Evolutionary conservation across 2,888 invertebrate genomes (phyloP), one percentile per base, ranked within the genome.

Genomic region (Coremacera marginata): DNA sequence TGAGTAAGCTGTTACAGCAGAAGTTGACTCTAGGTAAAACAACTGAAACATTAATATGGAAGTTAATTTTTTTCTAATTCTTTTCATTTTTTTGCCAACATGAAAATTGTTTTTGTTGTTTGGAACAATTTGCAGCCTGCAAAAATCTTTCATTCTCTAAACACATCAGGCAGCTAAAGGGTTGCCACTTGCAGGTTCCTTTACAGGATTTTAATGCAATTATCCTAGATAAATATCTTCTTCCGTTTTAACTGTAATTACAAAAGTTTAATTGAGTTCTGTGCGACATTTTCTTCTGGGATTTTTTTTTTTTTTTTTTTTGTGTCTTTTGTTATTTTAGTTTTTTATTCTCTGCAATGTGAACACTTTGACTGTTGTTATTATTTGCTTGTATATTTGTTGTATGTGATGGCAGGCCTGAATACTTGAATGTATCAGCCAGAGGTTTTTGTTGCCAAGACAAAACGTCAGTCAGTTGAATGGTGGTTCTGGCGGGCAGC

Each of bases 261-360:
- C 87, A 88, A 88, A 88, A 88, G 88, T 88, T 88, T 88, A 88
- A 88, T 88, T 88, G 88, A 87, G 87, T 88, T 88, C 88, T 86
- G 82, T 82, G 83, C 81, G 79, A 72, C 76, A 75, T 78, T 82
- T 76, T 82, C 80, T 82, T 82, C 82, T 75, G 75, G 78, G 72
- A 14, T 62, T 55, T 52, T 62, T 55, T 60, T 49, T 72, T 63
- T 16, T 57, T 25, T 16, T 75, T 44, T 75, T 76, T 75, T 44
- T 75, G 75, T 80, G 57, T 79, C 76, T 52, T 75, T 78, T 34
- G 68, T 63, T 73, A 55, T 76, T 79, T 68, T 9, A 31, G 22
- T 52, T 65, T 67, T 75, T 60, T 60, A 57, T 60, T 77, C 57
- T 57, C 49, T 79, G 62, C 57, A 52, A 22, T 74, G 9, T 73